Percentiles rank a stretch among this genome's conserved stretches.
Conservation (phyloP, 2,113 vertebrate genomes). For the Gopherus flavomarginatus region DNA sequence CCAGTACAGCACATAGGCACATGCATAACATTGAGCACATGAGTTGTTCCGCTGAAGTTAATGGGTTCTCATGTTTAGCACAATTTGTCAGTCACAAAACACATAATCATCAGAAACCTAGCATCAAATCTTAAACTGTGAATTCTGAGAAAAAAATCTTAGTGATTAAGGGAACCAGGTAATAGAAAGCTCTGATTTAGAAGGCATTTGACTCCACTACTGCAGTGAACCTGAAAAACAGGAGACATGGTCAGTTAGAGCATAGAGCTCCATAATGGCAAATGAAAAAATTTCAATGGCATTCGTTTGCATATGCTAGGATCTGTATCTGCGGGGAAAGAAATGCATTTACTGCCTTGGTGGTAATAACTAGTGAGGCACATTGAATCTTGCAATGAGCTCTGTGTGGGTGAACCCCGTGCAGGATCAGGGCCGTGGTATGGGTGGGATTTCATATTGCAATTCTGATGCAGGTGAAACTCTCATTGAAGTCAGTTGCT, state of each 20-base stretch:
- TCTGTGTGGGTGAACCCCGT: neutral
- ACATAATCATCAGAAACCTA: neutral
- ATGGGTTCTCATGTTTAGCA: neutral
- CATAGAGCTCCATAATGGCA: neutral
- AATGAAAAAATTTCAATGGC: neutral
- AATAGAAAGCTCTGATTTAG: neutral
- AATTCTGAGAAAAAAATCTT: accelerated
- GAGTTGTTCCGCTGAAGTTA: neutral
- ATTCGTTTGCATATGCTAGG: neutral
- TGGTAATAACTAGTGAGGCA: neutral
- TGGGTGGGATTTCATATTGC: neutral
- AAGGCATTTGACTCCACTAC: neutral
- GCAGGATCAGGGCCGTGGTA: accelerated
- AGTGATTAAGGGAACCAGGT: neutral
- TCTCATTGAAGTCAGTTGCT: neutral
- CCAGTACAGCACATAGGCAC: neutral
- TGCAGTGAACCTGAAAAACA: neutral
- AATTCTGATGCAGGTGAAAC: neutral
- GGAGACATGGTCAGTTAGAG: neutral
- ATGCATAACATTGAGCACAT: neutral
- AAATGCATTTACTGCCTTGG: neutral
- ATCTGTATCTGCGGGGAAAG: neutral
- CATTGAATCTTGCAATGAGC: neutral
- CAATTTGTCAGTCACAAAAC: neutral
- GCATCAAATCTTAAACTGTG: neutral